These are phyloP conservation scores for Zele albiditarsus DNA, from an alignment of 2,888 invertebrate species.

Conservation along the genomic window DNA sequence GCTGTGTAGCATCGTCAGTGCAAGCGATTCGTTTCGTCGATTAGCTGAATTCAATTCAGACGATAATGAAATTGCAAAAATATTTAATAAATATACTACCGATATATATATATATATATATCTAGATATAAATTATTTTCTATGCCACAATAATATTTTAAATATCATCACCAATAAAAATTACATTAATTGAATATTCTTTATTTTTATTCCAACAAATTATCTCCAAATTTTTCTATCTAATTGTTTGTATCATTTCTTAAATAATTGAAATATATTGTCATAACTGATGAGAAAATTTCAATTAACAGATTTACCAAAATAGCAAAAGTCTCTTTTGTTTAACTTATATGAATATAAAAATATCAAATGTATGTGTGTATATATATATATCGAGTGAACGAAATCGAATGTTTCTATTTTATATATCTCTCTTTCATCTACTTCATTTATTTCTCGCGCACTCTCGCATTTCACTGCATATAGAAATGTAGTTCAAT, in stretches of 20 bases:
- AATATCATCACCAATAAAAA: no score
- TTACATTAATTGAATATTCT: no score
- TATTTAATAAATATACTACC: no score
- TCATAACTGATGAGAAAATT: background rate
- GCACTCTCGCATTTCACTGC: conserved; percentile 9
- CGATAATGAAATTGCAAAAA: conserved; percentile 13
- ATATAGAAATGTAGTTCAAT: background rate
- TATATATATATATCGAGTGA: background rate
- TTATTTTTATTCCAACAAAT: background rate
- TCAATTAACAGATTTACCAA: conserved; percentile 26
- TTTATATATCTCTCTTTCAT: conserved; percentile 29
- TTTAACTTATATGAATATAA: background rate
- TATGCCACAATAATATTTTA: no score
- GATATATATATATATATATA: no score
- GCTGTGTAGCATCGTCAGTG: background rate
- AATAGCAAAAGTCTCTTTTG: background rate
- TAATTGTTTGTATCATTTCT: background rate
- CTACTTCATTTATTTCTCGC: conserved; percentile 17
- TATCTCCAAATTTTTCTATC: background rate
- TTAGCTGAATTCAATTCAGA: conserved; percentile 23
- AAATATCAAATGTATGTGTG: background rate
- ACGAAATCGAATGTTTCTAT: conserved; percentile 28
- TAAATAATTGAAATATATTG: background rate
- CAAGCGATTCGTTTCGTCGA: conserved; percentile 20
- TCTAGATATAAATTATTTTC: no score